phyloP scores from a whole-genome alignment of 2,113 vertebrate species.

The Lanius ludovicianus region DNA sequence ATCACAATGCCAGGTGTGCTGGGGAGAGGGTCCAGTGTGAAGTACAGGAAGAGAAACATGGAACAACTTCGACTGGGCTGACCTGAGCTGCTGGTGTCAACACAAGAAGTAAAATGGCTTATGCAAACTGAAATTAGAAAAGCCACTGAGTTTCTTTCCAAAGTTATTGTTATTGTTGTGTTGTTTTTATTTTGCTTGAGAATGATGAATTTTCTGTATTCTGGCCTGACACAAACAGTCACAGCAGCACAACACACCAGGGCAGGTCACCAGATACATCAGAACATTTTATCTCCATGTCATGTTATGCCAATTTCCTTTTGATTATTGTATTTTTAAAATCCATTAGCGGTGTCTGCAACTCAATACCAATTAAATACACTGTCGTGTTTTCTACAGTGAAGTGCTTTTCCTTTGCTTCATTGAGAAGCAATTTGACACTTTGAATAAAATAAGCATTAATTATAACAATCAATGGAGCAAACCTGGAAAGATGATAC shows the following conservation, averaged over 20 bases:
- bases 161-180: not conserved
- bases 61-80: not conserved
- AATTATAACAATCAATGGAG: conserved; percentile 3
- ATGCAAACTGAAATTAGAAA: not conserved
- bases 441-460: conserved; percentile 43
- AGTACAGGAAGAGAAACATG: not conserved
- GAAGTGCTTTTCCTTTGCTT: conserved; percentile 8
- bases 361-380: conserved; percentile 34
- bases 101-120: not conserved
- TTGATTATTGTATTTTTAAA: conserved; percentile 36
- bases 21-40: not conserved
- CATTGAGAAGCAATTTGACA: not conserved
- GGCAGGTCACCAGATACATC: not conserved
- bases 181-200: not conserved
- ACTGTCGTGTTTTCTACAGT: not conserved
- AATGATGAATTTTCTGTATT: not conserved
- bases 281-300: not conserved
- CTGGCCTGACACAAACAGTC: not conserved
- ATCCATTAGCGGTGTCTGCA: not conserved
- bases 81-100: not conserved
- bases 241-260: rapidly evolving
- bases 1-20: rapidly evolving
- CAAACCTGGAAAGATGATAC: not conserved
- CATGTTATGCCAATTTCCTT: not conserved
- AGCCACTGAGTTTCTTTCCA: not conserved